Evolutionary conservation across 1,140 invertebrate genomes (phyloP).

Genomic region (Microplitis demolitor): DNA sequence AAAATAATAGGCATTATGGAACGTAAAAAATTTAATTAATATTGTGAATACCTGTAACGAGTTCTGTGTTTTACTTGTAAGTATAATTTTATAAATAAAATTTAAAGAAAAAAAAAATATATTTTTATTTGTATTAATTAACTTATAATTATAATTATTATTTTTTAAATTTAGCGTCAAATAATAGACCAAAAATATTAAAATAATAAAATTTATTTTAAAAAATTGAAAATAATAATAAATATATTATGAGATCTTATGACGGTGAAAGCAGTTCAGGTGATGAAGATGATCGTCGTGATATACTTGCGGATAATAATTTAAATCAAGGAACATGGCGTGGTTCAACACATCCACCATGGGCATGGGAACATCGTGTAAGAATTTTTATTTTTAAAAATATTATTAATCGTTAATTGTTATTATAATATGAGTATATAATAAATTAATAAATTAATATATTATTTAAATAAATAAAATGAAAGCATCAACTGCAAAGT

Average conservation of each 20-base stretch:
- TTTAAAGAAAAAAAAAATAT: too few relatives aligned
- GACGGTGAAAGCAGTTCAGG: slow-evolving; percentile 60
- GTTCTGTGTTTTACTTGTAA: background rate
- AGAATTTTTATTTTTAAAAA: background rate
- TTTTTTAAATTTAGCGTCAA: too few relatives aligned
- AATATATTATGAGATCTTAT: slow-evolving; percentile 52
- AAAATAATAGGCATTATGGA: too few relatives aligned
- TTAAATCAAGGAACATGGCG: slow-evolving; percentile 54
- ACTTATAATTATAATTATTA: too few relatives aligned
- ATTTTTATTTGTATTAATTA: too few relatives aligned
- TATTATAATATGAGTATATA: background rate
- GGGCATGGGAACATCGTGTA: slow-evolving; percentile 57
- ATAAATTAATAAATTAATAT: background rate
- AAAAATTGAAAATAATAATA: background rate
- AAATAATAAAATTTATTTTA: background rate
- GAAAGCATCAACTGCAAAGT: slow-evolving; percentile 46
- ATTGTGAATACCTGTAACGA: background rate
- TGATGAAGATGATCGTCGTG: slow-evolving; percentile 55
- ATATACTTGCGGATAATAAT: slow-evolving; percentile 50
- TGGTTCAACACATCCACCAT: slow-evolving; percentile 52
- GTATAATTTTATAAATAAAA: too few relatives aligned
- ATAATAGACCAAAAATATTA: background rate
- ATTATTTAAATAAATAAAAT: background rate
- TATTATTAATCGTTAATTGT: background rate
- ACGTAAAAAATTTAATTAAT: too few relatives aligned